Conservation (phyloP, 2,797 vertebrate genomes). For the Pteropus rufus region DNA sequence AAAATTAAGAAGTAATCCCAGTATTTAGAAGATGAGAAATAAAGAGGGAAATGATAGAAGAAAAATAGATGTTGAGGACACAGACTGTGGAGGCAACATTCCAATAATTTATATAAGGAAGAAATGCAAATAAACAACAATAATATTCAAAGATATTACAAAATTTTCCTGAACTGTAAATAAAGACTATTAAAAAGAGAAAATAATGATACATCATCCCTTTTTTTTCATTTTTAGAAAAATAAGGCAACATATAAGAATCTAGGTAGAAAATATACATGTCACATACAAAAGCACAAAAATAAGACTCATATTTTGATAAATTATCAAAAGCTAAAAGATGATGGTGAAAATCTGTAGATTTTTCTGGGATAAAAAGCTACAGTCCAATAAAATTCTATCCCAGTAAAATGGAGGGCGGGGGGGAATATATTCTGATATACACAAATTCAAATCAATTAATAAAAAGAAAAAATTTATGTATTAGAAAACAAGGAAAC, state of each 20-base stretch:
- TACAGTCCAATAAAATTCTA: not conserved
- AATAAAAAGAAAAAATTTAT: not conserved
- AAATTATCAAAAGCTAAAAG: not conserved
- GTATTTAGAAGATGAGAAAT: not conserved
- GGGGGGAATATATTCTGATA: not conserved
- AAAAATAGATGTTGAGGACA: not conserved
- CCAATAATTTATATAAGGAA: not conserved
- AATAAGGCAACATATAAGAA: not conserved
- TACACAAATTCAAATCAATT: not conserved
- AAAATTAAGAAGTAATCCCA: not conserved
- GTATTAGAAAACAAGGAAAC: not conserved
- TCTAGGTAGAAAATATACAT: not conserved
- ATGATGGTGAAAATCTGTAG: not conserved
- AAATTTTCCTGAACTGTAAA: not conserved
- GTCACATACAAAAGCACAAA: not conserved
- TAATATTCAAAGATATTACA: not conserved
- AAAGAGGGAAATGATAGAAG: not conserved
- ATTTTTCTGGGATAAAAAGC: not conserved
- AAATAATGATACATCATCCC: constrained; percentile 84
- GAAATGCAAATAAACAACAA: not conserved
- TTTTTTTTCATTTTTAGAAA: not conserved
- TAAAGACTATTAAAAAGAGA: constrained; percentile 21
- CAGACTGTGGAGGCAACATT: not conserved
- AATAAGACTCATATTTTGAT: not conserved
- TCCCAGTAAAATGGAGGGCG: not conserved